Evolutionary conservation across 2,888 invertebrate genomes (phyloP), one percentile per base, ranked within the genome.

Genomic region (Coleophora flavipennella): DNA sequence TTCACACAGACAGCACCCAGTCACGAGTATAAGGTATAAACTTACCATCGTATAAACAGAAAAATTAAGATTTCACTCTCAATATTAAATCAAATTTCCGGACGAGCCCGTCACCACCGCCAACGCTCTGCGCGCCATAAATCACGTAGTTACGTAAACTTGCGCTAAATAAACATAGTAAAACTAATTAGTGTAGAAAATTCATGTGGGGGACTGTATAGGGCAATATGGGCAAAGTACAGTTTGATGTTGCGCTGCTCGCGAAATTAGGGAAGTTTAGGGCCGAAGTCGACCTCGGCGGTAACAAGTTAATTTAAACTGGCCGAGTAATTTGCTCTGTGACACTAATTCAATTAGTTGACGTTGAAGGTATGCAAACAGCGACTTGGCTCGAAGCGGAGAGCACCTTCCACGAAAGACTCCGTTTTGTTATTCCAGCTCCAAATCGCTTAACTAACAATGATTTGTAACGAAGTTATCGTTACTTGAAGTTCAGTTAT

Each of bases 281-380:
- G 80, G 73, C 75, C 67, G 59, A 78, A 78, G 76, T 77, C 75
- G 69, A 61, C 62, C 64, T 57, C 61, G 39, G 25, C 38, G 41
- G 68, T 68, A 72, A 80, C 79, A 80, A 80, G 79, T 80, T 81
- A 79, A 80, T 81, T 81, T 78, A 76, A 80, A 81, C 78, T 80
- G 76, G 65, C 73, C 69, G 72, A 73, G 75, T 75, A 72, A 78
- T 79, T 76, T 72, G 72, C 69, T 71, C 64, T 71, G 69, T 79
- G 78, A 77, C 74, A 75, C 74, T 80, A 77, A 80, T 79, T 79
- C 74, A 77, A 78, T 80, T 77, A 77, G 68, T 64, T 61, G 59
- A 68, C 77, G 68, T 64, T 61, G 59, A 68, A 75, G 73, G 76
- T 76, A 76, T 67, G 65, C 67, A 76, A 79, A 76, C 68, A 76